Conservation (phyloP, 2,888 invertebrate species). For the Sphaerophoria taeniata region DNA sequence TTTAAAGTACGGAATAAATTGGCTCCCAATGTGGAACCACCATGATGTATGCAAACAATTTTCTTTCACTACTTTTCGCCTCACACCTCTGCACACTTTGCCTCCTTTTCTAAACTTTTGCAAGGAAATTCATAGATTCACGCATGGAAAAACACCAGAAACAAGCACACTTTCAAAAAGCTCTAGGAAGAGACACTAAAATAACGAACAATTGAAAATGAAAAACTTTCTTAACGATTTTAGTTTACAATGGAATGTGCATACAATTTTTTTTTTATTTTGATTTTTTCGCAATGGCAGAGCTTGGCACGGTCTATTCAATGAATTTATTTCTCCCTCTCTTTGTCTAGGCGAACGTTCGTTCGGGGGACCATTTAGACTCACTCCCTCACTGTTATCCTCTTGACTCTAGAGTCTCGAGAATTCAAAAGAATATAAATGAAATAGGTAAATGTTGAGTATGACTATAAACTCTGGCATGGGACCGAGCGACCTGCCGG, state of each 20-base stretch:
- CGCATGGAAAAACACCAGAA: constrained; percentile 52
- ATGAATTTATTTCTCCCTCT: too few species aligned
- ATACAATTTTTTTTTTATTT: too few species aligned
- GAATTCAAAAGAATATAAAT: constrained; percentile 56
- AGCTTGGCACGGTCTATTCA: constrained; percentile 20
- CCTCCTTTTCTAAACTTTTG: background rate
- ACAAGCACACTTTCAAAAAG: background rate
- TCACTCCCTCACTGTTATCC: background rate
- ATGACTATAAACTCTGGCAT: background rate
- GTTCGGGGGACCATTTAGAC: background rate
- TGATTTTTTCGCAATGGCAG: constrained; percentile 33
- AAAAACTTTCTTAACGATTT: constrained; percentile 64
- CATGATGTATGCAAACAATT: background rate
- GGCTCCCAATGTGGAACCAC: constrained; percentile 3
- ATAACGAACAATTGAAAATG: constrained; percentile 58
- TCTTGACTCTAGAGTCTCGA: constrained; percentile 13
- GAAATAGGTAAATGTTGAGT: constrained; percentile 40
- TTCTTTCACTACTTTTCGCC: constrained; percentile 4
- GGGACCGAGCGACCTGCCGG: too few species aligned
- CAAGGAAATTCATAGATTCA: constrained; percentile 42
- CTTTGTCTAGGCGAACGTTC: background rate
- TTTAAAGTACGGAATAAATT: background rate
- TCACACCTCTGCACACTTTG: too few species aligned
- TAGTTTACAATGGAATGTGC: constrained; percentile 63
- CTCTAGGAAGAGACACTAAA: constrained; percentile 12